Evolutionary conservation across 2,888 invertebrate genomes (phyloP), one percentile per base, ranked within the genome.

Genomic region (Calephelis perditalis): DNA sequence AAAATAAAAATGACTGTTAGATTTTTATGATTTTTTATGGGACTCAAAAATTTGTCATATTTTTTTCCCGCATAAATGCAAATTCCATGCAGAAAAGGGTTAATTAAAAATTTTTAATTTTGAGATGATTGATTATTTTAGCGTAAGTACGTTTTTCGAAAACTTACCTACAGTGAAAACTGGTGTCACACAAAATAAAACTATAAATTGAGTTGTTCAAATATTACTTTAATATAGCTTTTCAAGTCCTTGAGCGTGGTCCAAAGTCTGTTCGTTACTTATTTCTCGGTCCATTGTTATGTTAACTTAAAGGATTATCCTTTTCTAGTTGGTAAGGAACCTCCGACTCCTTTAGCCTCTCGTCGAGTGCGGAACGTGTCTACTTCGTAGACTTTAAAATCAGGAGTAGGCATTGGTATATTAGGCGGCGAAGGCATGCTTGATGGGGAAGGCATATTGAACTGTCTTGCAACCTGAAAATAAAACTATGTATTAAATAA

Each of bases 301-400:
- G 26, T 26, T 26, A 26, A 3, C 26, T 26, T 26, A 59, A 57
- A 61, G 45, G 15, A 62, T 76, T 78, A 86, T 62, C 87, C 87
- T 74, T 85, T 86, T 68, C 84, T 75, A 10, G 85, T 85, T 0
- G 86, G 86, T 78, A 86, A 83, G 7, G 83, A 79, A 37, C 86
- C 86, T n/a, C 84, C 85, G 5, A 68, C 64, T 6, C 86, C 86
- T 71, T 84, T 86, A 8, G 85, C 83, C 70, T 82, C 84, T 70
- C 86, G 76, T 63, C 71, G 79, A 55, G 69, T 68, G 2, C 81
- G 77, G 44, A 62, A 61, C 37, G 59, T 62, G 11, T 63, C 62
- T 40, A 40, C 7, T 60, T 63, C 15, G 56, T 61, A 46, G 35
- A 55, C 62, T 52, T 63, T 15, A 43, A 60, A 56, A 4, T 47